Conservation (phyloP, 2,113 vertebrate genomes). For the Dendropsophus ebraccatus region DNA sequence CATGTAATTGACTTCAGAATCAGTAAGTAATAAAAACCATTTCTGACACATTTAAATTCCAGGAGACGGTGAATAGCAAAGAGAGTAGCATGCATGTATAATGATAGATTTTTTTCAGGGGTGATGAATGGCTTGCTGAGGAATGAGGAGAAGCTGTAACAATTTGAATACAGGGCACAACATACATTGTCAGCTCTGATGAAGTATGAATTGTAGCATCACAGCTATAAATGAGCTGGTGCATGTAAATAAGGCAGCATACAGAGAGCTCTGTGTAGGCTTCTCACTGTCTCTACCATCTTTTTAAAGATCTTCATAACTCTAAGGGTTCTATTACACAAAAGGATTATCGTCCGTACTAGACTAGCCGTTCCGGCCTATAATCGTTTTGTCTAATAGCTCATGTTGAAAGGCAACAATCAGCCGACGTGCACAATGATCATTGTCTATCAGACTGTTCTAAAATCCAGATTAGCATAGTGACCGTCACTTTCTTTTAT, state of each 20-base stretch:
- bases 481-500: no score
- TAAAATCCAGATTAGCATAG: no score
- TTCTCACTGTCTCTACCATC: background rate
- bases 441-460: no score
- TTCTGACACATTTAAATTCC: slow-evolving; percentile 47
- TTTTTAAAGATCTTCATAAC: background rate
- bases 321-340: no score
- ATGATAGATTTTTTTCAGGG: slow-evolving; percentile 20
- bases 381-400: no score
- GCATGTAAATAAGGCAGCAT: slow-evolving; percentile 22
- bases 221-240: slow-evolving; percentile 17
- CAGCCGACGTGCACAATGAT: no score
- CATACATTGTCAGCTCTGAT: slow-evolving; percentile 31
- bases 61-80: background rate
- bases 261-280: background rate
- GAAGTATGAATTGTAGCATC: slow-evolving; percentile 4
- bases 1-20: slow-evolving; percentile 19
- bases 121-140: slow-evolving; percentile 28
- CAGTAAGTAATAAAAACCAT: slow-evolving; percentile 40
- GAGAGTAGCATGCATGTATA: slow-evolving; percentile 29
- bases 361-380: no score
- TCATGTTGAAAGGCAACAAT: no score
- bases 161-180: slow-evolving; percentile 15
- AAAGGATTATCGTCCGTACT: no score
- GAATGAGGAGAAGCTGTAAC: slow-evolving; percentile 17